Base-by-base conservation (phyloP, 2,888 invertebrate species). In the Brachyptera putata region DNA sequence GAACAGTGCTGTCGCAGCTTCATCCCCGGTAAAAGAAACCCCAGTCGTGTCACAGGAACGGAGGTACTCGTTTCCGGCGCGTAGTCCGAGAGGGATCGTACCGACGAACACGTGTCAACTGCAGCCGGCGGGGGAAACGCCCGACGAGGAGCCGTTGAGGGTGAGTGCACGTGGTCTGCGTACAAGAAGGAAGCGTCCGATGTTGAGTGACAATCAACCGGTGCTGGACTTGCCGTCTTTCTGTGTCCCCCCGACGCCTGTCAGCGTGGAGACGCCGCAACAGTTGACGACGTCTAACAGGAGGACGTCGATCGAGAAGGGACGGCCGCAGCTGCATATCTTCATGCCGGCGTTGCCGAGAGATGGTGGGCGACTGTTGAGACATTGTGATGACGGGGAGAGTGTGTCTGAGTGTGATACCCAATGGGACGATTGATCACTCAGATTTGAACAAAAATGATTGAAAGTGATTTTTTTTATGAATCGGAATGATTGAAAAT, bases 311-410 rank as follows among this genome's bases (percentile, higher is more conserved):
- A 22, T n/a, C 4, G 50, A 26, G 16, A 39, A 18, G 14, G 48
- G 48, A 16, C 48, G 60, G 70, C 75, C 62, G 69, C 87, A 90
- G 70, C 76, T 88, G 30, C 88, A 88, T 70, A 87, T 88, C 63
- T 88, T 88, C 69, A 58, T 63, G 63, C 63, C 63, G 11, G 18
- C 57, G n/a, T 55, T 63, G 30, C 57, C 53, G 2, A 9, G 58
- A 13, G 63, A 60, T 11, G 53, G 18, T 36, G 22, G 49, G 1
- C 41, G 25, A 0, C 21, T 14, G 14, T 7, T 14, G n/a, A n/a
- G 21, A 30, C 34, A 30, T 39, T 36, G 39, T 22, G 56, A 41
- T 39, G 57, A 57, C 25, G 55, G 26, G 7, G 57, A 62, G 14
- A 34, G 21, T 30, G 43, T 30, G 21, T 56, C 62, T 11, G 62